These are phyloP conservation scores for Macrophya annulata DNA, from an alignment of 2,888 invertebrate species.

Conservation along the genomic window DNA sequence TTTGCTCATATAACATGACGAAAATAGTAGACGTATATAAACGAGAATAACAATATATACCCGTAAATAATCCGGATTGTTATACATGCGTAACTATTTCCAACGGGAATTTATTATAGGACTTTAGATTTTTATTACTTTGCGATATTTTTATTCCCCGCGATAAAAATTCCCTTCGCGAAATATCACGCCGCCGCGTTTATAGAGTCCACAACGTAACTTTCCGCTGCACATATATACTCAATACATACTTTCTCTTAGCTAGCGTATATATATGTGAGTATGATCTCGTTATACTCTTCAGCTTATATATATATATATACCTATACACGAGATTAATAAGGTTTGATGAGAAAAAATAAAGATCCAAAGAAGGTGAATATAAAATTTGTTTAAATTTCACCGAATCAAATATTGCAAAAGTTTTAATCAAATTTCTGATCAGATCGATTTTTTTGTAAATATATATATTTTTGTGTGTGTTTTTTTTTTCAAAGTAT, in stretches of 20 bases:
- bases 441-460: neutral
- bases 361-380: neutral
- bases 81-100: neutral
- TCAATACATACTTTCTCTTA: constrained; percentile 5
- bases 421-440: neutral
- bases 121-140: constrained; percentile 22
- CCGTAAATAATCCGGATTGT: neutral
- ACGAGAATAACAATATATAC: constrained; percentile 22
- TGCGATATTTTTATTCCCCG: neutral
- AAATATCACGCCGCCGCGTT: neutral
- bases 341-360: neutral
- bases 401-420: neutral
- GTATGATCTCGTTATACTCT: no score
- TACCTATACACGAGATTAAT: no score
- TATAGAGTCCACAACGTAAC: neutral
- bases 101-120: neutral
- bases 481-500: no score
- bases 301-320: no score
- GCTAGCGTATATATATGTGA: neutral
- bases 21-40: constrained; percentile 11
- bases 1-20: constrained; percentile 11
- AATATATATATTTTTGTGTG: no score
- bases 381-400: neutral
- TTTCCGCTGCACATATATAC: neutral
- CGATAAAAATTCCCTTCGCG: neutral